Percentiles rank a stretch among this genome's conserved stretches.
Conservation (phyloP, 2,888 invertebrate genomes). For the Nomada ruficornis region DNA sequence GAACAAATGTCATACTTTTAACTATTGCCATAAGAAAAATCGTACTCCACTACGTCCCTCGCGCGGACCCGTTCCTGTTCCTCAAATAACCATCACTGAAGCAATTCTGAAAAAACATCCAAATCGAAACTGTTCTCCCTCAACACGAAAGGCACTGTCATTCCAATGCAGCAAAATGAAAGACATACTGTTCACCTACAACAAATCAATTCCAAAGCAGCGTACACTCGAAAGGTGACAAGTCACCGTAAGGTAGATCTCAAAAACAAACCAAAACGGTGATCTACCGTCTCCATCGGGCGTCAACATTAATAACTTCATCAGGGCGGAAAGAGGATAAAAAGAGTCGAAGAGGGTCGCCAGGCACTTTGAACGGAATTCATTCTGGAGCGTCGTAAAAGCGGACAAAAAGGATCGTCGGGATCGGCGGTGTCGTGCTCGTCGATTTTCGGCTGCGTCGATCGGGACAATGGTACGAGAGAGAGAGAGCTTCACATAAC, state of each 20-base stretch:
- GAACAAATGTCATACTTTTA: too few species aligned
- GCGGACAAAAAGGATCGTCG: conserved; percentile 23
- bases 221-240: too few species aligned
- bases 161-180: too few species aligned
- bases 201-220: too few species aligned
- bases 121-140: too few species aligned
- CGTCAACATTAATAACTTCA: conserved; percentile 38
- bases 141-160: too few species aligned
- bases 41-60: neutral
- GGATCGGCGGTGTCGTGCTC: conserved; percentile 20
- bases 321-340: conserved; percentile 18
- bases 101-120: too few species aligned
- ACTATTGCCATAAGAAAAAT: neutral
- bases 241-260: too few species aligned
- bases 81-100: too few species aligned
- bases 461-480: conserved; percentile 43
- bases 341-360: conserved; percentile 3
- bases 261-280: neutral
- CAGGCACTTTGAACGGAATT: conserved; percentile 22
- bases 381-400: conserved; percentile 42
- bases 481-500: conserved; percentile 12
- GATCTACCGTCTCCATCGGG: neutral
- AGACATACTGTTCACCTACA: too few species aligned
- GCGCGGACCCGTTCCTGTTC: too few species aligned
- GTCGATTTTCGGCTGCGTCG: conserved; percentile 35